These are phyloP conservation scores for Synergus itoensis DNA, from an alignment of 2,888 invertebrate species.

Conservation along the genomic window DNA sequence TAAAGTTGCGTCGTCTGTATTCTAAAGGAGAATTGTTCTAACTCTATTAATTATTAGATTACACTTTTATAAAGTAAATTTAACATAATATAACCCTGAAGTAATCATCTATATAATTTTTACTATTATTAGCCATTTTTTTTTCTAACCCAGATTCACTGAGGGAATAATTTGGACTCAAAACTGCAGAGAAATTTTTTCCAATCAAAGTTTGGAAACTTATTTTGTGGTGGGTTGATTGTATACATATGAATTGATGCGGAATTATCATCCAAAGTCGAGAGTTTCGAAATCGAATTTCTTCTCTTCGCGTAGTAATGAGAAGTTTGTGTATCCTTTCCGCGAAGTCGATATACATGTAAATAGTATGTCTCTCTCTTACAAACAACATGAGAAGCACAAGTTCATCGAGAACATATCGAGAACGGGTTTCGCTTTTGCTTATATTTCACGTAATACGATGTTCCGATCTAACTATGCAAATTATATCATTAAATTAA, in stretches of 20 bases:
- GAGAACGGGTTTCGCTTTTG: neutral
- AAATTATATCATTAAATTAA: neutral
- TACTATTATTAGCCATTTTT: no score
- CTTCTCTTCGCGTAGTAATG: neutral
- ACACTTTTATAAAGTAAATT: neutral
- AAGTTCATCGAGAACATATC: neutral
- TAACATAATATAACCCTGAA: no score
- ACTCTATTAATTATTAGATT: neutral
- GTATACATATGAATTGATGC: conserved; percentile 19
- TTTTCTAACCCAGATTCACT: no score
- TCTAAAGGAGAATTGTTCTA: neutral
- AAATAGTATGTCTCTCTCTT: conserved; percentile 4
- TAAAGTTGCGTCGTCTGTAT: conserved; percentile 8
- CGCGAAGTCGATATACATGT: conserved; percentile 34
- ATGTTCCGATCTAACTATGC: no score
- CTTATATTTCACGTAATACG: neutral
- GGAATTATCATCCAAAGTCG: conserved; percentile 12
- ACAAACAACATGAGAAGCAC: neutral
- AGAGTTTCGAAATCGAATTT: conserved; percentile 16
- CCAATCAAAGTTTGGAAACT: conserved; percentile 25
- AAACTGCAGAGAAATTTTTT: neutral
- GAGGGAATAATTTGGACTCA: neutral
- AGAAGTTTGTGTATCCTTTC: neutral
- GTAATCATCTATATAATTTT: no score
- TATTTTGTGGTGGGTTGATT: neutral